Evolutionary conservation across 2,113 vertebrate genomes (phyloP), one percentile per base, ranked within the genome.

Genomic region (Parus major): DNA sequence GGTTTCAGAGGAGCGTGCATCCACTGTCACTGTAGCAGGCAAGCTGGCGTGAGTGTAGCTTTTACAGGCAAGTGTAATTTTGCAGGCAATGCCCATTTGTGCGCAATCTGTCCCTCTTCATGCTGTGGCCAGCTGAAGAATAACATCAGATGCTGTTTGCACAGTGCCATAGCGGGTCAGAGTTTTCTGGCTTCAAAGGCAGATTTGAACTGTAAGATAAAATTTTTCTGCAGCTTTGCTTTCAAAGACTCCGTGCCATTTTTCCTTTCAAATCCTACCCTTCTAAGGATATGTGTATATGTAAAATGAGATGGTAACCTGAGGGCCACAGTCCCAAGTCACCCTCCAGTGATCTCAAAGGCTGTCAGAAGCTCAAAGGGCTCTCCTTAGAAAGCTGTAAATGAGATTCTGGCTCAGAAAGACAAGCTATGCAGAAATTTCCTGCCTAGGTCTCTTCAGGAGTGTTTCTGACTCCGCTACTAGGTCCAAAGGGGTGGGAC

Each of bases 161-260:
- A 46, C 31, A 24, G 49, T 83, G 73, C 47, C 39, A 9, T 16
- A 41, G 44, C 0, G 0, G 27, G 36, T 31, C 2, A 15, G 39
- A 88, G 27, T 39, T 70, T 94, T 92, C 50, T 42, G n/a, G 19
- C 56, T 95, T 82, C 68, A 83, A 79, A 87, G 73, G 84, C 41
- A 79, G 53, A 61, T 87, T 71, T 71, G 27, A 87, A 17, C 19
- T 69, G 12, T 22, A 57, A 82, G 53, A 95, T 36, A 33, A 3
- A 55, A 10, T 50, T 89, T 91, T 92, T 70, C 49, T 77, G 29
- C 52, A 90, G 63, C 20, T 96, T 86, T 60, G 15, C 53, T 90
- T 95, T 93, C 72, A 93, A 68, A 93, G 72, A 44, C 44, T 68
- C 77, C 36, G 13, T 59, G 55, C n/a, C 15, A 27, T 42, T 93